Evolutionary conservation across 2,797 vertebrate species (phyloP).

Genomic region (Rhodeus uyekii): DNA sequence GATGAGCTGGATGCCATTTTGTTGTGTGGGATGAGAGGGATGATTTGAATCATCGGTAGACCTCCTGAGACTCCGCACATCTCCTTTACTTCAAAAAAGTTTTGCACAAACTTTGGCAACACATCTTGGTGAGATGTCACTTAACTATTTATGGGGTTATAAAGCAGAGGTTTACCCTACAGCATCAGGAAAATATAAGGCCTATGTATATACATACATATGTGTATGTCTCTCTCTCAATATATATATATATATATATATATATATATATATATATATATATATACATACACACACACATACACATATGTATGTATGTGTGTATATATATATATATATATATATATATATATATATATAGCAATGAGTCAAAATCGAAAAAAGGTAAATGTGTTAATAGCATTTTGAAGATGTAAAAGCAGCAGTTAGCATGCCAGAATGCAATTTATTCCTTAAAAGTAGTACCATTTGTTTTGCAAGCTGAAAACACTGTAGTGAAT

Average conservation of each 20-base stretch:
- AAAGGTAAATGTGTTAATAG: slow-evolving; percentile 28
- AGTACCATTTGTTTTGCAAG: background rate
- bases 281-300: no score
- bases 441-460: background rate
- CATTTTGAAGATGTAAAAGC: no score
- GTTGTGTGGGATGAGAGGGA: slow-evolving; percentile 19
- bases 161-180: slow-evolving; percentile 20
- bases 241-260: no score
- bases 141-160: slow-evolving; percentile 42
- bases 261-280: no score
- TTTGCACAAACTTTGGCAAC: slow-evolving; percentile 4
- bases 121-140: background rate
- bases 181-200: slow-evolving; percentile 13
- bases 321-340: no score
- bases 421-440: background rate
- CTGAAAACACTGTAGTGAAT: background rate
- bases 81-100: slow-evolving; percentile 21
- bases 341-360: no score
- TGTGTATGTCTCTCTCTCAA: no score
- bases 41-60: slow-evolving; percentile 31
- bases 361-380: slow-evolving; percentile 39
- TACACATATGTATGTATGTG: no score
- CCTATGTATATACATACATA: no score
- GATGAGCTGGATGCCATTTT: slow-evolving; percentile 32
- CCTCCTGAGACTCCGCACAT: background rate